Conservation (phyloP, 2,888 invertebrate species). For the Pyrrhosoma nymphula region DNA sequence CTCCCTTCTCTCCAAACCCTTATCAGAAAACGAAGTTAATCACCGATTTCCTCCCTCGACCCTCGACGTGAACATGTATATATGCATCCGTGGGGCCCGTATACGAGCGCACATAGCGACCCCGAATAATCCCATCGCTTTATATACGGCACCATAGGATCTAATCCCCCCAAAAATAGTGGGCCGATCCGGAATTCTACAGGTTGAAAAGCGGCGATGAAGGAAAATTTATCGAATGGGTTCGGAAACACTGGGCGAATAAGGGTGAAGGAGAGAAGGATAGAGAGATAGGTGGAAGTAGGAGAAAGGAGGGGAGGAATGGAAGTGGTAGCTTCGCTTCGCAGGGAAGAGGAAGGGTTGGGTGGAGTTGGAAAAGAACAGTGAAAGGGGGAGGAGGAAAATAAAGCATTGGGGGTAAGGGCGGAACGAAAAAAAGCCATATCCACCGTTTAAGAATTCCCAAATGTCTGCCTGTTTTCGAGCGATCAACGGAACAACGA, state of each 20-base stretch:
- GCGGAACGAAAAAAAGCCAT: not conserved
- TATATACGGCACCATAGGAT: slow-evolving; percentile 30
- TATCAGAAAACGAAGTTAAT: slow-evolving; percentile 37
- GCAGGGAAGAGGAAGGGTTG: not conserved
- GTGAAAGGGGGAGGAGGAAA: not conserved
- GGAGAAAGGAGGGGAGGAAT: not conserved
- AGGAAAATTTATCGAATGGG: slow-evolving; percentile 50
- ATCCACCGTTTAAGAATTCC: slow-evolving; percentile 18
- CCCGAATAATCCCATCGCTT: slow-evolving; percentile 44
- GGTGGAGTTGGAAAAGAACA: not conserved
- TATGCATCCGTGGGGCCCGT: slow-evolving; percentile 8
- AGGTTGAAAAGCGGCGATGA: slow-evolving; percentile 59
- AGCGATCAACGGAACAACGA: slow-evolving; percentile 30
- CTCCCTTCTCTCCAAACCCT: not conserved
- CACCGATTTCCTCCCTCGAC: slow-evolving; percentile 37
- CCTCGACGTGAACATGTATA: slow-evolving; percentile 9
- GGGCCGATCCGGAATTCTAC: slow-evolving; percentile 58
- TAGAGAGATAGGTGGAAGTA: not conserved
- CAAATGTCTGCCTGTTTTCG: slow-evolving; percentile 35
- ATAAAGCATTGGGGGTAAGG: not conserved
- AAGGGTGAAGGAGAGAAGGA: not conserved
- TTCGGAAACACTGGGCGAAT: slow-evolving; percentile 37
- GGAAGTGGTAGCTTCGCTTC: not conserved
- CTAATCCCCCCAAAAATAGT: slow-evolving; percentile 53
- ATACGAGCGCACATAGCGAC: not conserved